These are phyloP conservation scores for Machimus rusticus DNA, from an alignment of 2,888 invertebrate genomes.

Conservation along the genomic window DNA sequence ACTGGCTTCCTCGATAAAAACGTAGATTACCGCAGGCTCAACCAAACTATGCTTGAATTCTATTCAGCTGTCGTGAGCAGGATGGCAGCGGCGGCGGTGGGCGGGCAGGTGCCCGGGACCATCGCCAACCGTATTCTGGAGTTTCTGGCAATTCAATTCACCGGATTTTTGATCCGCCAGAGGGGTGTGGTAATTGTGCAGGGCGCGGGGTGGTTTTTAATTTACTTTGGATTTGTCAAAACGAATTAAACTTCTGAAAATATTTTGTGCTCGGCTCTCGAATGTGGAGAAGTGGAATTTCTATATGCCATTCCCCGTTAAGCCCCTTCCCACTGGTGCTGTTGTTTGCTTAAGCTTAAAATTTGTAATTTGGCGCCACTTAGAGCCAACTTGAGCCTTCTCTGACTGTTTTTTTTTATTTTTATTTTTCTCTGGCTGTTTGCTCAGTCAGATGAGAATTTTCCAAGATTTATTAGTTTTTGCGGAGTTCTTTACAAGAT, in stretches of 20 bases:
- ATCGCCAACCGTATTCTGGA: background rate
- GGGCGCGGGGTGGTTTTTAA: slow-evolving; percentile 24
- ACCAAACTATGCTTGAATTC: slow-evolving; percentile 20
- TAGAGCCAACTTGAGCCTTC: background rate
- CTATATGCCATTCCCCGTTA: background rate
- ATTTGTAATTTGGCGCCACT: slow-evolving; percentile 29
- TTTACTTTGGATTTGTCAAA: slow-evolving; percentile 40
- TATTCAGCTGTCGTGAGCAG: slow-evolving; percentile 12
- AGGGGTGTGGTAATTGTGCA: background rate
- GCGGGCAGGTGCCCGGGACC: background rate
- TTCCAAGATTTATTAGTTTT: slow-evolving; percentile 21
- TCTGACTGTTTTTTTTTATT: background rate
- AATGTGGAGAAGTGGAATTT: background rate
- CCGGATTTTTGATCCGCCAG: background rate
- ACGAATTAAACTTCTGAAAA: slow-evolving; percentile 39
- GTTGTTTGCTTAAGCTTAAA: slow-evolving; percentile 27
- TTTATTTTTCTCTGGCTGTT: background rate
- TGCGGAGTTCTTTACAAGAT: slow-evolving; percentile 3
- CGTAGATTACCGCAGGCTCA: background rate
- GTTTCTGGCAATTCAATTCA: slow-evolving; percentile 3
- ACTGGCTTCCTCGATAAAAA: slow-evolving; percentile 33
- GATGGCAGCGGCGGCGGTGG: background rate
- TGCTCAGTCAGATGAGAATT: slow-evolving; percentile 4
- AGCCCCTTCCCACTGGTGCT: background rate
- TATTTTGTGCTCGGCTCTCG: slow-evolving; percentile 7